phyloP scores from a whole-genome alignment of 30 jellyfish, hydroid and myxozoan genomes.

The Cassiopea xamachana region DNA sequence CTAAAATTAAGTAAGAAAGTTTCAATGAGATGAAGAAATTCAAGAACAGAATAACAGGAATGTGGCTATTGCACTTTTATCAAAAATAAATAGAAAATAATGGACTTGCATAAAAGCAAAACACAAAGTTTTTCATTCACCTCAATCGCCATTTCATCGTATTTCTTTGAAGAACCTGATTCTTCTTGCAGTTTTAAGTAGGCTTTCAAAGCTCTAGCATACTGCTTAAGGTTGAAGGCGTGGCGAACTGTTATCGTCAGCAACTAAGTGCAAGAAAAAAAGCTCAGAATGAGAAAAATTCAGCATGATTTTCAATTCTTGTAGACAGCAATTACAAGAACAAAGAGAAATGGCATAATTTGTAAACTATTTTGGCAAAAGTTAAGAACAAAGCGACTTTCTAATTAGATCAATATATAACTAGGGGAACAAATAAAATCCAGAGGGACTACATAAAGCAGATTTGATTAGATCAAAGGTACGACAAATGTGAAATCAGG shows the following conservation, averaged over 20 bases:
- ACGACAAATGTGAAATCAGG: too few relatives aligned
- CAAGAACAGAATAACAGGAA: not conserved
- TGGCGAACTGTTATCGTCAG: constrained; percentile 68
- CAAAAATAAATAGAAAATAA: too few relatives aligned
- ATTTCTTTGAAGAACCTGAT: constrained; percentile 10
- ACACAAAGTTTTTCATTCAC: constrained; percentile 13
- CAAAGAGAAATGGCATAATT: too few relatives aligned
- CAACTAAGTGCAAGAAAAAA: constrained; percentile 5
- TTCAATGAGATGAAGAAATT: not conserved
- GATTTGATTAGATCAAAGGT: too few relatives aligned
- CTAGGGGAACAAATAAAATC: too few relatives aligned
- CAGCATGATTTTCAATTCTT: not conserved
- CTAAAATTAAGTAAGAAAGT: not conserved
- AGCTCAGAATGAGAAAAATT: not conserved
- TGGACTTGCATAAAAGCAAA: not conserved
- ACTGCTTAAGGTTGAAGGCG: constrained; percentile 60
- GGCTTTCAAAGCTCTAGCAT: constrained; percentile 88
- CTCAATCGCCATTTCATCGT: constrained; percentile 54
- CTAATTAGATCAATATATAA: too few relatives aligned
- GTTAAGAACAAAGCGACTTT: too few relatives aligned
- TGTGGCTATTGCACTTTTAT: not conserved
- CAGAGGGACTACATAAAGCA: too few relatives aligned
- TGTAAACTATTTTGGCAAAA: too few relatives aligned
- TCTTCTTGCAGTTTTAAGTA: constrained; percentile 69
- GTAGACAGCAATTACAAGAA: too few relatives aligned